Conservation (phyloP, 64 coral and sea anemone genomes). For the Exaiptasia diaphana region DNA sequence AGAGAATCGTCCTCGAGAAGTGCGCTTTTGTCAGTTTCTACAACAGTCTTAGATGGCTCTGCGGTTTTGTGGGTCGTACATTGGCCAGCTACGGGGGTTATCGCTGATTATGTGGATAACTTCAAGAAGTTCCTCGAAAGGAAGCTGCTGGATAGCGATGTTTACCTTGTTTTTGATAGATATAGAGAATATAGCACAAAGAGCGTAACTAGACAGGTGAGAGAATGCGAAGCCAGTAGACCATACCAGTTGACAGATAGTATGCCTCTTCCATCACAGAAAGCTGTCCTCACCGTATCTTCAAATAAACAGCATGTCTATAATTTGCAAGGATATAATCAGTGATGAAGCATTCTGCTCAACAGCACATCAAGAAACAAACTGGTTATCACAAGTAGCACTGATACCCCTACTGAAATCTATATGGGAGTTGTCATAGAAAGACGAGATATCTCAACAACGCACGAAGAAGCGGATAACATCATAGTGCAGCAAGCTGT, state of each 20-base stretch:
- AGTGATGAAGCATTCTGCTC: slow-evolving; percentile 30
- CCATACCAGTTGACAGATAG: slow-evolving; percentile 33
- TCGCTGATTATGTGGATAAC: slow-evolving; percentile 45
- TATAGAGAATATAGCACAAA: slow-evolving; percentile 63
- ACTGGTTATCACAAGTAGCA: slow-evolving; percentile 37
- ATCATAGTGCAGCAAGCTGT: slow-evolving; percentile 35
- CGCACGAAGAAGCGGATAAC: slow-evolving; percentile 59
- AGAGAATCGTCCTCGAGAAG: slow-evolving; percentile 37
- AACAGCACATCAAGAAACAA: slow-evolving; percentile 36
- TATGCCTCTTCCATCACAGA: slow-evolving; percentile 55
- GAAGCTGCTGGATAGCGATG: slow-evolving; percentile 41
- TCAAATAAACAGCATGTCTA: slow-evolving; percentile 48
- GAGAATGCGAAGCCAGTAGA: slow-evolving; percentile 50
- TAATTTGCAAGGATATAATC: slow-evolving; percentile 25
- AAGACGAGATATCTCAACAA: slow-evolving; percentile 52
- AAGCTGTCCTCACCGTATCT: slow-evolving; percentile 33
- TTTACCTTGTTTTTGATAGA: slow-evolving; percentile 56
- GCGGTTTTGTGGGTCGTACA: slow-evolving; percentile 59
- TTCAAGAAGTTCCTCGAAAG: slow-evolving; percentile 61
- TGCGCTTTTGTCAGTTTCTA: background rate
- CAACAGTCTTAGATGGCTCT: slow-evolving; percentile 66
- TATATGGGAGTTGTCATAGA: slow-evolving; percentile 33
- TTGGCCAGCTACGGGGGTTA: slow-evolving; percentile 58
- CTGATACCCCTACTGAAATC: slow-evolving; percentile 48
- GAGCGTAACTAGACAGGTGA: slow-evolving; percentile 42